A percentile compares a stretch with the other conserved stretches of the same genome.
These are phyloP conservation scores for Hemichromis elongatus DNA, from an alignment of 2,113 vertebrate species.

Conservation along the genomic window DNA sequence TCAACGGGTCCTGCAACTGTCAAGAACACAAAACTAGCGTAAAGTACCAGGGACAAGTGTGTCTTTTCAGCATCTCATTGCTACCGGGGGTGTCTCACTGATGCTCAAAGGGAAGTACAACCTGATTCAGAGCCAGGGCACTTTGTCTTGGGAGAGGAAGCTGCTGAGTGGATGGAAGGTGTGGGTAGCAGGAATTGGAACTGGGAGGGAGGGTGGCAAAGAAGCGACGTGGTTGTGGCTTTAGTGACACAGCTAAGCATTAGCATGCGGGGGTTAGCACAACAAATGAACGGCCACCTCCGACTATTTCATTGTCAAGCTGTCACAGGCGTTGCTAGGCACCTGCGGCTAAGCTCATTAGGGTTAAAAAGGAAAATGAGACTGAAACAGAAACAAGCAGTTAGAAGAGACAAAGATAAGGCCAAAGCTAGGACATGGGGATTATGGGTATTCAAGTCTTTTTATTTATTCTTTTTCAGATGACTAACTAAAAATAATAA, in stretches of 20 bases:
- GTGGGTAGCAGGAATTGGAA: conserved; percentile 16
- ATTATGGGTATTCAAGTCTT: neutral
- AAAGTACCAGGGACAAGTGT: neutral
- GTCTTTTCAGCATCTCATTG: conserved; percentile 22
- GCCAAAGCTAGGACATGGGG: neutral
- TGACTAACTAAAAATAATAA: neutral
- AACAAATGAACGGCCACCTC: conserved; percentile 37
- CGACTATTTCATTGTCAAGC: conserved; percentile 42
- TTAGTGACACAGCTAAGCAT: conserved; percentile 8
- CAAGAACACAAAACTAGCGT: conserved; percentile 37
- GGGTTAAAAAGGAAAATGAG: conserved; percentile 33
- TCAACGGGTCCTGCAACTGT: conserved; percentile 33
- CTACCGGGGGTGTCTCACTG: neutral
- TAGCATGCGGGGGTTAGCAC: conserved; percentile 44
- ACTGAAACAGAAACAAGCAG: conserved; percentile 9
- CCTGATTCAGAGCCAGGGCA: conserved; percentile 3
- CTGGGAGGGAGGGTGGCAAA: neutral
- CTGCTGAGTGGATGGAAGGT: conserved; percentile 28
- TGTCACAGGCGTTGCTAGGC: conserved; percentile 63
- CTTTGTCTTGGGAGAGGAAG: conserved; percentile 37
- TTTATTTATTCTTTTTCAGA: neutral
- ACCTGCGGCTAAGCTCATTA: conserved; percentile 59
- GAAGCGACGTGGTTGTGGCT: neutral
- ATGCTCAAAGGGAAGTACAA: conserved; percentile 18
- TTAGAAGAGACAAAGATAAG: conserved; percentile 1